A percentile compares a stretch with the other conserved stretches of the same genome.
Conservation (phyloP, 2,888 invertebrate genomes). For the Andricus quercusramuli region DNA sequence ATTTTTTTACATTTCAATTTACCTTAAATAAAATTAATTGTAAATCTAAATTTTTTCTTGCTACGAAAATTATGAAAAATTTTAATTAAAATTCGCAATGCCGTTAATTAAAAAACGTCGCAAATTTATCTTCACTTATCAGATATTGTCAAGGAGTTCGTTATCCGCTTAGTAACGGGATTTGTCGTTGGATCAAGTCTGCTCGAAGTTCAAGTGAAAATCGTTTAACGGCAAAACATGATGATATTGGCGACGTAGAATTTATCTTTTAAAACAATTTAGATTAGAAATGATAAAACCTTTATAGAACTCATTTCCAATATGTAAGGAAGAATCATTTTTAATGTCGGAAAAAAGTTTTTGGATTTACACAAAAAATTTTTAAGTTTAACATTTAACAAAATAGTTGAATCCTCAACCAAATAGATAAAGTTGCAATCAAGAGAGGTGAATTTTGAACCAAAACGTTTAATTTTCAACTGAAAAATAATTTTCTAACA, state of each 20-base stretch:
- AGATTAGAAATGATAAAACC: not conserved
- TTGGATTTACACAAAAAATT: too few species aligned
- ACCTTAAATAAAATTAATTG: too few species aligned
- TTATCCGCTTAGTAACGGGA: slow-evolving; percentile 31
- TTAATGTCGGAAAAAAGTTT: not conserved
- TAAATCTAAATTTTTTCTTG: too few species aligned
- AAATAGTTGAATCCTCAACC: too few species aligned
- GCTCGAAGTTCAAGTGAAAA: slow-evolving; percentile 26
- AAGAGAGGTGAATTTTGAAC: too few species aligned
- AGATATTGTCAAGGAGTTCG: slow-evolving; percentile 10
- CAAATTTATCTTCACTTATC: not conserved
- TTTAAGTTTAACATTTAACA: too few species aligned
- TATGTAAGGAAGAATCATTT: not conserved
- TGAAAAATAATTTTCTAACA: too few species aligned
- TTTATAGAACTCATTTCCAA: not conserved
- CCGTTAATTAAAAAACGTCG: not conserved
- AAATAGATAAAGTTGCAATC: too few species aligned
- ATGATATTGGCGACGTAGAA: not conserved
- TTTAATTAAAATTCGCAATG: not conserved
- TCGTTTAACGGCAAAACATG: slow-evolving; percentile 38
- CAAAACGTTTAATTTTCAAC: too few species aligned
- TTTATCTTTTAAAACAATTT: not conserved
- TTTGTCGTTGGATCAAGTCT: slow-evolving; percentile 18
- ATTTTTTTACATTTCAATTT: too few species aligned
- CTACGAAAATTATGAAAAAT: too few species aligned